A percentile compares a stretch with the other conserved stretches of the same genome.
These are phyloP conservation scores for Pseudochromis fuscus DNA, from an alignment of 2,797 vertebrate genomes.

Conservation along the genomic window DNA sequence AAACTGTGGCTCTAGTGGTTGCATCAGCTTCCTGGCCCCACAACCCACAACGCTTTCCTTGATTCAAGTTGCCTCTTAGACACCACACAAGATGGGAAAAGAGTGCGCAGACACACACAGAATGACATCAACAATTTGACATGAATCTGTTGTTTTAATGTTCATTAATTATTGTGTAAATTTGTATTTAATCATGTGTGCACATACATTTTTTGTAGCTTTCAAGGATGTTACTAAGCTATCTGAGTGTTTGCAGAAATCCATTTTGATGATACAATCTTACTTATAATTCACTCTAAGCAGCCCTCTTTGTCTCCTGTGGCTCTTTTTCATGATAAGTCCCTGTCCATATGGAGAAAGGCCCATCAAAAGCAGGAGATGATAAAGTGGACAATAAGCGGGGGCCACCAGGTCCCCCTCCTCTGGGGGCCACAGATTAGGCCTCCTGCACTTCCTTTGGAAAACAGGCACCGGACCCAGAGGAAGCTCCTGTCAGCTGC, in stretches of 20 bases:
- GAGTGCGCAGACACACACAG: conserved; percentile 19
- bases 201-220: conserved; percentile 4
- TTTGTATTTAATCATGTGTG: neutral
- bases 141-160: conserved; percentile 11
- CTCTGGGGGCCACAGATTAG: conserved; percentile 90
- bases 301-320: conserved; percentile 33
- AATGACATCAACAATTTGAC: conserved; percentile 36
- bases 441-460: conserved; percentile 92
- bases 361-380: conserved; percentile 79
- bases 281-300: conserved; percentile 32
- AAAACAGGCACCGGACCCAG: conserved; percentile 86
- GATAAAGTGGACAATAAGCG: conserved; percentile 87
- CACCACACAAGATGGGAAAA: conserved; percentile 53
- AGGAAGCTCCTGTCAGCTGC: conserved; percentile 88
- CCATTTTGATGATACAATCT: conserved; percentile 55
- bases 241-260: conserved; percentile 53
- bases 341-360: conserved; percentile 68
- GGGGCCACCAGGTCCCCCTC: conserved; percentile 79
- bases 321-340: conserved; percentile 68
- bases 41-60: conserved; percentile 67
- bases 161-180: neutral
- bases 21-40: conserved; percentile 77
- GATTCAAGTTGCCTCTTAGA: conserved; percentile 73
- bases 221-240: too few species aligned
- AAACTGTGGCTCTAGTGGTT: conserved; percentile 75